phyloP scores from a whole-genome alignment of 2,113 vertebrate species.

The Mugil cephalus region DNA sequence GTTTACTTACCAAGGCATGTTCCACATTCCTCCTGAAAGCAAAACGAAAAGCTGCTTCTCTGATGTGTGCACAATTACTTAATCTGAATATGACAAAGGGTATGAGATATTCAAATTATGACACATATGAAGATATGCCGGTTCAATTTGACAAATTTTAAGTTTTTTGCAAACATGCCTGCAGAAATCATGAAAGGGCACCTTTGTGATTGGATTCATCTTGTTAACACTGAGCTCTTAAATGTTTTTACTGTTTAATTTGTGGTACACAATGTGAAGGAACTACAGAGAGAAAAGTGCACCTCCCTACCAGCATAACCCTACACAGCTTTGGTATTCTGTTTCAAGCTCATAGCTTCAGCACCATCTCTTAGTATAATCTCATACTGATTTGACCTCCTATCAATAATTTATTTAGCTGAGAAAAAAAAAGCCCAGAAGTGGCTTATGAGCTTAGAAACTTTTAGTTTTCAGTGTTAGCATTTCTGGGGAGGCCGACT shows the following conservation, averaged over 20 bases:
- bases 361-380: conserved; percentile 57
- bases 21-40: too few species aligned
- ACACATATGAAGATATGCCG: too few species aligned
- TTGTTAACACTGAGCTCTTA: neutral
- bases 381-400: conserved; percentile 68
- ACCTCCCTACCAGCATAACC: conserved; percentile 25
- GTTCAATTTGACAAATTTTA: too few species aligned
- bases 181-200: neutral
- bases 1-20: too few species aligned
- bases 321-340: conserved; percentile 54
- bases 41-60: too few species aligned
- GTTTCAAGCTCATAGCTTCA: conserved; percentile 59
- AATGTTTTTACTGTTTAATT: neutral
- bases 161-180: too few species aligned
- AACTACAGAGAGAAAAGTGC: neutral
- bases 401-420: conserved; percentile 74
- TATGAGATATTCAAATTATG: too few species aligned
- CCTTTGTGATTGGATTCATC: neutral
- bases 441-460: conserved; percentile 56
- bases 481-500: conserved; percentile 48
- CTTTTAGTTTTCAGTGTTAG: conserved; percentile 54
- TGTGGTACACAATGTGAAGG: conserved; percentile 5
- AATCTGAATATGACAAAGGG: too few species aligned
- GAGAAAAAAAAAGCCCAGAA: conserved; percentile 26
- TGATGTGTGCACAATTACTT: too few species aligned